Conservation (phyloP, 2,888 invertebrate genomes). For the Sarcophaga carnaria region DNA sequence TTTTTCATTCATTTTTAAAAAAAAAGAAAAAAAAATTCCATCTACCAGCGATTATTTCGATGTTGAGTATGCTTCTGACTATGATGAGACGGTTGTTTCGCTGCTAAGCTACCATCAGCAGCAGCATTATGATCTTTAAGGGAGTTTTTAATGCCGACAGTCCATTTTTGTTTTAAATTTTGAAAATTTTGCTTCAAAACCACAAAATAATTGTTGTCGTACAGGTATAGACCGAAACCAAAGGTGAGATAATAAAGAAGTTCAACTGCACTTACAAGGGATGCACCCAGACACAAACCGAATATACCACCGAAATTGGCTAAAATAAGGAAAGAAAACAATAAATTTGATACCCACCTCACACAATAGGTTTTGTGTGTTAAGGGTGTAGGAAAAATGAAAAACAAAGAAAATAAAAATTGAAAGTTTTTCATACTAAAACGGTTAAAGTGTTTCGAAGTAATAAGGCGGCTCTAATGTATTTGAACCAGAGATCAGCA, state of each 20-base stretch:
- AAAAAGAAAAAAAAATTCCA: no score
- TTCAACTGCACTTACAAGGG: slow-evolving; percentile 82
- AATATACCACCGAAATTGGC: slow-evolving; percentile 82
- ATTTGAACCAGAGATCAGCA: no score
- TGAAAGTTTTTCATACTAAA: no score
- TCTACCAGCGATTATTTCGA: slow-evolving; percentile 47
- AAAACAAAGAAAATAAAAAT: background rate
- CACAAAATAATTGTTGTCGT: slow-evolving; percentile 74
- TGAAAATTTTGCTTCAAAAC: slow-evolving; percentile 60
- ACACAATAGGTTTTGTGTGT: background rate
- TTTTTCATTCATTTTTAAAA: background rate
- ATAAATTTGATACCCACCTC: background rate
- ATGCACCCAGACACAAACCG: slow-evolving; percentile 82
- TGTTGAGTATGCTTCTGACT: slow-evolving; percentile 27
- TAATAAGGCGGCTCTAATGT: no score
- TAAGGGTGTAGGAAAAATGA: background rate
- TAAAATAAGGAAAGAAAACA: slow-evolving; percentile 70
- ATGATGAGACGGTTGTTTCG: background rate
- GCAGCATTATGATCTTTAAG: slow-evolving; percentile 34
- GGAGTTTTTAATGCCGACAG: slow-evolving; percentile 42
- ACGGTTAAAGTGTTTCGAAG: no score
- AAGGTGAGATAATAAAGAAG: slow-evolving; percentile 81
- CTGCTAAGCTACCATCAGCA: background rate
- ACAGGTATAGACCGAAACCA: slow-evolving; percentile 76
- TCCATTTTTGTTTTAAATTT: slow-evolving; percentile 39